Base-by-base conservation (phyloP, 2,113 vertebrate genomes). In the Naja naja region DNA sequence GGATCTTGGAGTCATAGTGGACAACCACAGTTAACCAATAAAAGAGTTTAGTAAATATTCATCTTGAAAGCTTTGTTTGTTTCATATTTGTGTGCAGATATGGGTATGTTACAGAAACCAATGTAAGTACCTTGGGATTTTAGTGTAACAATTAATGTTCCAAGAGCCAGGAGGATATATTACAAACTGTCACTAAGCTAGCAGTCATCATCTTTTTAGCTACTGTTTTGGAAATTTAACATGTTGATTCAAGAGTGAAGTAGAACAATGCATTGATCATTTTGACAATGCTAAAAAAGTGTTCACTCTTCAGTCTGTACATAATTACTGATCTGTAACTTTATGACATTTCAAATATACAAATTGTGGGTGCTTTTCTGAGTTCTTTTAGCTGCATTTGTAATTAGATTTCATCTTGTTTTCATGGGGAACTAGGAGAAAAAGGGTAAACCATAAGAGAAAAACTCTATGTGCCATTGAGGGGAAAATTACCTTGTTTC, bases 201-300 rank as follows among this genome's bases (percentile, higher is more conserved):
- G 93, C 27, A 91, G n/a, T 0, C 3, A 5, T 89, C 27, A 20
- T 92, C 94, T 89, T 55, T 89, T 91, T 60, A 30, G 74, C 5
- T 7, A 1, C 45, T 93, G 47, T 85, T 87, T 69, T 96, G 64
- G 10, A 92, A 55, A 64, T 52, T 49, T 60, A 95, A 90, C 14
- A 30, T 52, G 87, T 93, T 96, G 91, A 94, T 94, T 94, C 91
- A 94, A 7, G 93, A 47, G 86, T 95, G 89, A 58, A 95, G 93
- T 9, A 18, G 95, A 96, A 20, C 89, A 97, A 95, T 39, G 69
- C 81, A 95, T 95, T 93, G 87, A 95, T 96, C 96, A 97, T 95
- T 64, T 55, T 94, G 96, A 95, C 94, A 95, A 14, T 3, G 2
- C 54, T 49, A 47, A 60, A 94, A 52, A 49, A 69, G 11, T 52